A percentile compares a stretch with the other conserved stretches of the same genome.
phyloP scores from a whole-genome alignment of 2,113 vertebrate species.

The Labrus mixtus region DNA sequence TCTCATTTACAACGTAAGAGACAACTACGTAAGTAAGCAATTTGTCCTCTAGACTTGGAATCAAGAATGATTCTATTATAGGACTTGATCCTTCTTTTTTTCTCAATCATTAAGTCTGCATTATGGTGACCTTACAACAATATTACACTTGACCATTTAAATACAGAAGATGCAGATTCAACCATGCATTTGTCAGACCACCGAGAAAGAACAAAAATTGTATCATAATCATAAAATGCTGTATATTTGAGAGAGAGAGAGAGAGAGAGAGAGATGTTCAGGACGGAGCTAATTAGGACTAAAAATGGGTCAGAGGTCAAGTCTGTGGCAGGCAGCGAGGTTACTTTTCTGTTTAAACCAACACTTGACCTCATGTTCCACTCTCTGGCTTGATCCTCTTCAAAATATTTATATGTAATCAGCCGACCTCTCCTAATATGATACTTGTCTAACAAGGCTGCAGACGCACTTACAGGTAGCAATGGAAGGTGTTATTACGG shows the following conservation, averaged over 20 bases:
- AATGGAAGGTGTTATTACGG: constrained; percentile 1
- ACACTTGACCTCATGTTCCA: constrained; percentile 58
- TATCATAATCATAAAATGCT: no score
- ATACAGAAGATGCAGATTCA: no score
- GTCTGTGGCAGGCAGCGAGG: constrained; percentile 6
- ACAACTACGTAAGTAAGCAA: no score
- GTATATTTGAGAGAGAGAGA: neutral
- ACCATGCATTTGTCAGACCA: no score
- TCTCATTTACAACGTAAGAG: neutral
- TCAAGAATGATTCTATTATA: no score
- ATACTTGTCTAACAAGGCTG: constrained; percentile 10
- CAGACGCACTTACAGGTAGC: neutral
- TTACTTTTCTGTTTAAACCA: constrained; percentile 42
- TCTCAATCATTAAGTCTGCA: no score
- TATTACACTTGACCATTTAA: no score
- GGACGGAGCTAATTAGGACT: constrained; percentile 37
- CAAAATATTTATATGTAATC: constrained; percentile 66
- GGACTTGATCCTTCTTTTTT: no score
- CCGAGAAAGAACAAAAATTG: no score
- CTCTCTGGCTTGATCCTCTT: constrained; percentile 16
- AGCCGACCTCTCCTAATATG: constrained; percentile 26
- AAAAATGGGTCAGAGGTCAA: constrained; percentile 27
- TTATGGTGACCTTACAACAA: no score
- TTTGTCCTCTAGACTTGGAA: no score
- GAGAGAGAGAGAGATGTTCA: constrained; percentile 1